These are phyloP conservation scores for Platypus cylindrus DNA, from an alignment of 2,888 invertebrate genomes.

Conservation along the genomic window DNA sequence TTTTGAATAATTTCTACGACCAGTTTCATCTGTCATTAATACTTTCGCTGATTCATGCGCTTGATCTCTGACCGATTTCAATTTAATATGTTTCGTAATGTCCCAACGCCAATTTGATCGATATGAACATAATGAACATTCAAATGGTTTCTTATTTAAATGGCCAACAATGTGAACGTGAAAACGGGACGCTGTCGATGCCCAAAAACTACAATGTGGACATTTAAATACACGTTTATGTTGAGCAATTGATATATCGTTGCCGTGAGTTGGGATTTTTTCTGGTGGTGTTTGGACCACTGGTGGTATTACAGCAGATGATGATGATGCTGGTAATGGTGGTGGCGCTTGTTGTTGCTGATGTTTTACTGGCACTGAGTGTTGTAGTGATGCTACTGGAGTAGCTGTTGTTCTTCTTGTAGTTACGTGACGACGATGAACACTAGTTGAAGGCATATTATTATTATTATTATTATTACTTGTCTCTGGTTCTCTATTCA, in stretches of 20 bases:
- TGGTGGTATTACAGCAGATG: no score
- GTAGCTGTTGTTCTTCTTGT: neutral
- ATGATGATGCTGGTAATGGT: no score
- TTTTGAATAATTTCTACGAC: slow-evolving; percentile 81
- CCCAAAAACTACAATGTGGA: slow-evolving; percentile 86
- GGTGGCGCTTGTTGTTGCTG: no score
- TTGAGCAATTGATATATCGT: slow-evolving; percentile 45
- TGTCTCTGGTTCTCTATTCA: slow-evolving; percentile 24
- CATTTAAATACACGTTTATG: slow-evolving; percentile 80
- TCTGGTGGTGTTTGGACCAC: slow-evolving; percentile 29
- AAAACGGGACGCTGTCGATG: slow-evolving; percentile 82
- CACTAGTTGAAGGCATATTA: slow-evolving; percentile 13
- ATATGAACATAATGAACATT: slow-evolving; percentile 87
- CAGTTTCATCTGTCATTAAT: slow-evolving; percentile 83
- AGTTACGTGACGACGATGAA: slow-evolving; percentile 18
- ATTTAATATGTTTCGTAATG: slow-evolving; percentile 87
- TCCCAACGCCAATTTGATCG: slow-evolving; percentile 96
- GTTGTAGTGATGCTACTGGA: neutral
- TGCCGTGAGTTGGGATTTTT: slow-evolving; percentile 48
- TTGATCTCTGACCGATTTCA: slow-evolving; percentile 75
- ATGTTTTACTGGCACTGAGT: no score
- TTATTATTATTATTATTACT: slow-evolving; percentile 13
- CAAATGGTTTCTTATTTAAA: slow-evolving; percentile 85
- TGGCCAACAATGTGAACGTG: slow-evolving; percentile 91
- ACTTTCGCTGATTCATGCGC: slow-evolving; percentile 71